phyloP scores from a whole-genome alignment of 2,113 vertebrate species.

The Anguilla rostrata region DNA sequence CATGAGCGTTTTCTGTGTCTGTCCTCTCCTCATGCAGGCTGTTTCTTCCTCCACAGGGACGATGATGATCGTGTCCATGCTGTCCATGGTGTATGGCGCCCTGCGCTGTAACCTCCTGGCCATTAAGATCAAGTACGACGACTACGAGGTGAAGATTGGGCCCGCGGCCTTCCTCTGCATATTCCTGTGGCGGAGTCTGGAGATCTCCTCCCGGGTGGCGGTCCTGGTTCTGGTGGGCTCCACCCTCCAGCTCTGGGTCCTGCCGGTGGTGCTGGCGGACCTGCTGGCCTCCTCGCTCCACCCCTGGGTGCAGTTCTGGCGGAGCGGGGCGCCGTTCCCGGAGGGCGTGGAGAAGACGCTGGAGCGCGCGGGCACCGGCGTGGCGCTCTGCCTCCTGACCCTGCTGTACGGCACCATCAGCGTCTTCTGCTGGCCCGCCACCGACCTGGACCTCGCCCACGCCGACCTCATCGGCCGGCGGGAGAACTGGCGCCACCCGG shows the following conservation, averaged over 20 bases:
- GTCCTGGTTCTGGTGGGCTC: slow-evolving; percentile 95
- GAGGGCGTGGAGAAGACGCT: slow-evolving; percentile 95
- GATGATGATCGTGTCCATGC: slow-evolving; percentile 87
- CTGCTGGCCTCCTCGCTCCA: slow-evolving; percentile 86
- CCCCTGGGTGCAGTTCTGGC: slow-evolving; percentile 92
- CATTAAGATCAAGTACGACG: slow-evolving; percentile 95
- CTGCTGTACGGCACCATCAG: slow-evolving; percentile 95
- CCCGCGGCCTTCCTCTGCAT: slow-evolving; percentile 88
- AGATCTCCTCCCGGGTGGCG: slow-evolving; percentile 88
- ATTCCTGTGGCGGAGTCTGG: slow-evolving; percentile 93
- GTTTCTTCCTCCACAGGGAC: slow-evolving; percentile 68
- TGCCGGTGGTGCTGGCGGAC: slow-evolving; percentile 78
- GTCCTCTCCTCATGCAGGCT: not conserved
- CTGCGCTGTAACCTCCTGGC: slow-evolving; percentile 96
- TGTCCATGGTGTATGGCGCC: slow-evolving; percentile 96
- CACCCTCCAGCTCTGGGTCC: slow-evolving; percentile 85
- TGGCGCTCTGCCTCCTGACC: slow-evolving; percentile 88
- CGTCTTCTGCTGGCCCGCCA: slow-evolving; percentile 98
- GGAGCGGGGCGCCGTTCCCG: slow-evolving; percentile 85
- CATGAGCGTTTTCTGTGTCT: not conserved
- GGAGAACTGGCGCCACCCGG: slow-evolving; percentile 86
- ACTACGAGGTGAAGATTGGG: slow-evolving; percentile 84
- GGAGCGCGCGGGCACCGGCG: slow-evolving; percentile 85
- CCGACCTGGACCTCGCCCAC: slow-evolving; percentile 86
- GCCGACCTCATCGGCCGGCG: slow-evolving; percentile 93